phyloP scores from a whole-genome alignment of 2,797 vertebrate genomes.

The Sebastes trivittatus region DNA sequence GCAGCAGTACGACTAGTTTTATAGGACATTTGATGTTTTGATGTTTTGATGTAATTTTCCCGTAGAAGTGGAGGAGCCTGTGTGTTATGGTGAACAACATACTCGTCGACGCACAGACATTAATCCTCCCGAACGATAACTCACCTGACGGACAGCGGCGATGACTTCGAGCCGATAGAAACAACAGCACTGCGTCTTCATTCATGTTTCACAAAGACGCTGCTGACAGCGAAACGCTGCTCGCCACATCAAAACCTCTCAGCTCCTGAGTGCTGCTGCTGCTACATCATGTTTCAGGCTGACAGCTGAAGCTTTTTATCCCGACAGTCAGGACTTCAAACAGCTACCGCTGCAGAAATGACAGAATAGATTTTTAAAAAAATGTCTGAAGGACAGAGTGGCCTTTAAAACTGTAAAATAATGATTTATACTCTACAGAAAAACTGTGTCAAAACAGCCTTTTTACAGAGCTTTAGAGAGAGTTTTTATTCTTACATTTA shows the following conservation, averaged over 20 bases:
- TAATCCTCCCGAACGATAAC: conserved; percentile 24
- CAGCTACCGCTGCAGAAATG: conserved; percentile 5
- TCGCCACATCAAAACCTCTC: conserved; percentile 21
- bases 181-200: conserved; percentile 16
- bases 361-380: background rate
- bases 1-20: background rate
- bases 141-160: conserved; percentile 5
- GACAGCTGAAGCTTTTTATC: conserved; percentile 28
- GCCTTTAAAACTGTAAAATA: background rate
- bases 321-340: conserved; percentile 7
- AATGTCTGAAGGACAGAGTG: conserved; percentile 10
- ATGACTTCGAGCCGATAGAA: conserved; percentile 3
- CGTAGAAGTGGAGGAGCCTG: background rate
- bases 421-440: background rate
- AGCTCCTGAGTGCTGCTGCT: conserved; percentile 2
- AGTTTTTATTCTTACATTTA: background rate
- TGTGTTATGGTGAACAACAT: background rate
- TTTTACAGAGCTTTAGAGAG: background rate
- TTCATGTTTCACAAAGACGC: conserved; percentile 19
- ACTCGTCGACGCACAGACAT: background rate
- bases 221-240: conserved; percentile 10
- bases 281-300: conserved; percentile 11
- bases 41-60: background rate
- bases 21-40: background rate
- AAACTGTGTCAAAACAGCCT: background rate